Percentiles rank a stretch among this genome's conserved stretches.
Conservation (phyloP, 2,888 invertebrate species). For the Iphiclides podalirius region DNA sequence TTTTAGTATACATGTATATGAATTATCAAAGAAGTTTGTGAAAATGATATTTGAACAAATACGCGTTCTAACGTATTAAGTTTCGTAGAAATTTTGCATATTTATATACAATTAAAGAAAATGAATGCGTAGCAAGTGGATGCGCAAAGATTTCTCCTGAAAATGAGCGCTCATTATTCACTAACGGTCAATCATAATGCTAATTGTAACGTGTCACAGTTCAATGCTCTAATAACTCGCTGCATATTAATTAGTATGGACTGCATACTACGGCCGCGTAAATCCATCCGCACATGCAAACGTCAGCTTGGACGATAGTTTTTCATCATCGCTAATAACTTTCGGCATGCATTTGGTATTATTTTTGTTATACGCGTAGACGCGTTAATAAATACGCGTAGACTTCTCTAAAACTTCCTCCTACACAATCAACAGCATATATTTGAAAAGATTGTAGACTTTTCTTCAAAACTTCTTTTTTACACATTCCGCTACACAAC, state of each 20-base stretch:
- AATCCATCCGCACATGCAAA: not conserved
- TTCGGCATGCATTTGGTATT: too few species aligned
- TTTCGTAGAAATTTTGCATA: too few species aligned
- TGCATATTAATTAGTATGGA: constrained; percentile 30
- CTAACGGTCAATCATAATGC: constrained; percentile 45
- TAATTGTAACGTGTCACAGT: constrained; percentile 60
- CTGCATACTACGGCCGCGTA: not conserved
- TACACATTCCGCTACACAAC: too few species aligned
- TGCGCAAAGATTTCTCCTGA: constrained; percentile 23
- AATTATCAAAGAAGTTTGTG: too few species aligned
- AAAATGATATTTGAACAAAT: too few species aligned
- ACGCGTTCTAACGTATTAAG: too few species aligned
- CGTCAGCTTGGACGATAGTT: too few species aligned
- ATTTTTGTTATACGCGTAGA: too few species aligned
- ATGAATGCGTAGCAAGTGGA: not conserved
- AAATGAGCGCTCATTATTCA: constrained; percentile 28
- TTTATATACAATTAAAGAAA: too few species aligned
- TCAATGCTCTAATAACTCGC: constrained; percentile 61
- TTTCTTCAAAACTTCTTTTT: not conserved
- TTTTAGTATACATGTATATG: too few species aligned
- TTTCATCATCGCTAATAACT: too few species aligned
- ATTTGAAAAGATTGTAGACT: not conserved
- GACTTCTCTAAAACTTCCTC: not conserved
- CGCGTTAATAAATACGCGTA: too few species aligned
- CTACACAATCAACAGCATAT: not conserved